Conservation (phyloP, 2,113 vertebrate genomes). For the Microcebus lehilahytsara region DNA sequence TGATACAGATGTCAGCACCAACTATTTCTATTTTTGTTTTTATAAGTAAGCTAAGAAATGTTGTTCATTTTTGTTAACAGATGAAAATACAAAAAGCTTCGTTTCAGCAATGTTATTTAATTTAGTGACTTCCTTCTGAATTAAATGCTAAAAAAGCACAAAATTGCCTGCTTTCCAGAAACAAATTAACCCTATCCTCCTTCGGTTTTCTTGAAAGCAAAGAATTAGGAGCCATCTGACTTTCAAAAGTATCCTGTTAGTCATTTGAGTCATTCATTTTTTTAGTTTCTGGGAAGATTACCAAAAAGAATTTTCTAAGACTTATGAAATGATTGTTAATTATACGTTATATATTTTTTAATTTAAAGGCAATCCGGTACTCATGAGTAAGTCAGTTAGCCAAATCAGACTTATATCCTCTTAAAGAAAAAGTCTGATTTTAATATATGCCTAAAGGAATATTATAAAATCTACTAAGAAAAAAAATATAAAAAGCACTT, state of each 20-base stretch:
- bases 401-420: neutral
- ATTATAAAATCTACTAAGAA: neutral
- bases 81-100: neutral
- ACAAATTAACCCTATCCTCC: neutral
- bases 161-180: neutral
- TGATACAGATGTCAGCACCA: neutral
- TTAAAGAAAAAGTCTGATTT: neutral
- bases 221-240: constrained; percentile 1
- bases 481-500: neutral
- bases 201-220: neutral
- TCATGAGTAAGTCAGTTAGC: constrained; percentile 2
- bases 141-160: neutral
- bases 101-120: neutral
- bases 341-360: neutral
- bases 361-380: neutral
- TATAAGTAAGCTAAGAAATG: constrained; percentile 1
- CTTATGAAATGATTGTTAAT: constrained; percentile 38
- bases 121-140: neutral
- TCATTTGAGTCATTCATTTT: constrained; percentile 12
- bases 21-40: constrained; percentile 6
- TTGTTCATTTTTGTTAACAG: neutral
- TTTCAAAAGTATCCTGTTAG: constrained; percentile 12
- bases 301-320: neutral
- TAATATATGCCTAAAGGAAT: neutral
- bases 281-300: neutral